A percentile compares a stretch with the other conserved stretches of the same genome.
Evolutionary conservation across 2,797 vertebrate genomes (phyloP).

Genomic region (Tarsius wallacei): DNA sequence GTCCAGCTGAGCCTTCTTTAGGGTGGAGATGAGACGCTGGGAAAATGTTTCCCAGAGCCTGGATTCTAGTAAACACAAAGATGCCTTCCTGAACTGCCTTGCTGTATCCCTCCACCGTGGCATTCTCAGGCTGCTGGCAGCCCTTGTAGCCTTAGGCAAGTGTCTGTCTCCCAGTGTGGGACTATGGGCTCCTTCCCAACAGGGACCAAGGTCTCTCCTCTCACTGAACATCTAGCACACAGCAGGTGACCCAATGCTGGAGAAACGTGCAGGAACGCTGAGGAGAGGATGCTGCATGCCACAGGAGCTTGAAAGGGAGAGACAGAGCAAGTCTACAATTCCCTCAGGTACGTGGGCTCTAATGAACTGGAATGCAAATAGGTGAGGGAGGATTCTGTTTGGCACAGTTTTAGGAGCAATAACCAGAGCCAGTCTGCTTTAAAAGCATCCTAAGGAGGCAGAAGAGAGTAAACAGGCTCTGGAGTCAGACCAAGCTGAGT

Average conservation of each 20-base stretch:
- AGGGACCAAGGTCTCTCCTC: not conserved
- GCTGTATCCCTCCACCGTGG: no score
- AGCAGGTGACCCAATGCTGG: not conserved
- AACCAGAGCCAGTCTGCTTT: not conserved
- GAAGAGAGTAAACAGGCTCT: not conserved
- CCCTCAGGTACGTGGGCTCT: rapidly evolving
- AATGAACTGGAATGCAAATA: not conserved
- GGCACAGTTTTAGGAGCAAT: not conserved
- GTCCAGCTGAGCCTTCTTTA: constrained; percentile 66
- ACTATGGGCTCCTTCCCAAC: rapidly evolving
- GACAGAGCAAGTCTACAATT: not conserved
- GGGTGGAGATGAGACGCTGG: not conserved
- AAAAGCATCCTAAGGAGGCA: not conserved
- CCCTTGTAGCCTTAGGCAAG: not conserved
- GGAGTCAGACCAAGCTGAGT: not conserved
- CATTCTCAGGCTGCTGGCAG: not conserved
- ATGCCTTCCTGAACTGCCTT: not conserved
- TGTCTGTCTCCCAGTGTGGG: not conserved
- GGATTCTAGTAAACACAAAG: not conserved
- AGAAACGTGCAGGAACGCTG: rapidly evolving
- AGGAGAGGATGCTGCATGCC: not conserved
- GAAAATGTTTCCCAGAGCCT: not conserved
- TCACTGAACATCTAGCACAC: rapidly evolving
- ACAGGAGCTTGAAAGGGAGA: not conserved
- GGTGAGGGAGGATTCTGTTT: not conserved